phyloP scores from a whole-genome alignment of 1,140 invertebrate genomes.

The Papilio dardanus region DNA sequence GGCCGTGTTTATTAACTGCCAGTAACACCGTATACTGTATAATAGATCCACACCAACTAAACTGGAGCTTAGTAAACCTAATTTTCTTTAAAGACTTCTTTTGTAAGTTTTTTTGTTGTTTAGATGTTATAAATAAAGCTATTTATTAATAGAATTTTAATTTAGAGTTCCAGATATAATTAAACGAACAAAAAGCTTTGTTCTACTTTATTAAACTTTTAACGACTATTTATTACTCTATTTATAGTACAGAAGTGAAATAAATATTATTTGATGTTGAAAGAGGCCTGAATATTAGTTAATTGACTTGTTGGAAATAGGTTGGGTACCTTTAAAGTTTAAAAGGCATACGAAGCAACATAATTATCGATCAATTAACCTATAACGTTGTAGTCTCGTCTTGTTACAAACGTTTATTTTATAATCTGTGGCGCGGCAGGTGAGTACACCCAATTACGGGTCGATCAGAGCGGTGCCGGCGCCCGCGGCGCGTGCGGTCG shows the following conservation, averaged over 20 bases:
- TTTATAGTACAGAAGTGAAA: not conserved
- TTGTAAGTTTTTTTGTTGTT: not conserved
- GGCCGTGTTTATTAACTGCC: conserved; percentile 36
- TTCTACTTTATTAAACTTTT: not conserved
- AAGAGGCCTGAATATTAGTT: not conserved
- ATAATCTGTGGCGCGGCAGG: conserved; percentile 65
- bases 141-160: not conserved
- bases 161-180: not conserved
- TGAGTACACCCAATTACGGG: conserved; percentile 74
- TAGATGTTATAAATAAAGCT: not conserved
- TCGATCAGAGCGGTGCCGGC: conserved; percentile 66
- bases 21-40: conserved; percentile 14
- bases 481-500: conserved; percentile 63
- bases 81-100: too few species aligned
- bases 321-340: not conserved
- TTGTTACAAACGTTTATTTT: conserved; percentile 56
- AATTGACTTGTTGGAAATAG: not conserved
- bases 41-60: not conserved
- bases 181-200: not conserved
- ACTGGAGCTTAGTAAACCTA: not conserved
- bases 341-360: conserved; percentile 10
- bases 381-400: conserved; percentile 32
- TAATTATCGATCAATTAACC: conserved; percentile 39
- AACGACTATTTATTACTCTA: not conserved
- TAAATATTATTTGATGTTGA: not conserved